phyloP scores from a whole-genome alignment of 2,888 invertebrate species.

The Venusia cambrica region DNA sequence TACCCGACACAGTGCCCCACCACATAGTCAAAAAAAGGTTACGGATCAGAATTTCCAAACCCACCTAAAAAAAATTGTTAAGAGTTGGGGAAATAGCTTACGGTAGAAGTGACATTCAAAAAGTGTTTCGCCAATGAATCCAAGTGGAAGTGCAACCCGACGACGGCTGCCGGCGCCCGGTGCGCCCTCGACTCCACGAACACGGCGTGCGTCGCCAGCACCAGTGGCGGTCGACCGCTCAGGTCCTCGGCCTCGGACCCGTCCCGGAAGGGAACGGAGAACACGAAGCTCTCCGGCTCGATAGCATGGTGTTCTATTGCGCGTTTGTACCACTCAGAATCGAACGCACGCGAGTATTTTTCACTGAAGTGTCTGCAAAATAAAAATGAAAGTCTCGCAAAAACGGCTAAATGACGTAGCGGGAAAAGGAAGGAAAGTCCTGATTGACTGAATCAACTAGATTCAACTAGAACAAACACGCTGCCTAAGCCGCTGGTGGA shows the following conservation, averaged over 20 bases:
- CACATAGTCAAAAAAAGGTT: too few species aligned
- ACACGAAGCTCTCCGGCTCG: constrained; percentile 94
- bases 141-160: constrained; percentile 94
- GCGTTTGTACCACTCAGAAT: constrained; percentile 94
- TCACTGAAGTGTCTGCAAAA: constrained; percentile 88
- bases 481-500: too few species aligned
- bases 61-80: too few species aligned
- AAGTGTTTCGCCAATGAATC: constrained; percentile 91
- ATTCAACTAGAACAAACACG: too few species aligned
- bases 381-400: too few species aligned
- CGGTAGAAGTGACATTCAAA: constrained; percentile 92
- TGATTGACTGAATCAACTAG: too few species aligned
- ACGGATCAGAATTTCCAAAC: too few species aligned
- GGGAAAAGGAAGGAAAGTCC: too few species aligned
- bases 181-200: constrained; percentile 92
- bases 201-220: constrained; percentile 95
- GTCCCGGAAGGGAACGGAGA: constrained; percentile 91
- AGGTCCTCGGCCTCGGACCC: constrained; percentile 81
- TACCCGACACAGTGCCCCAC: too few species aligned
- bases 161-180: constrained; percentile 93
- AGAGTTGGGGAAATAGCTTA: too few species aligned
- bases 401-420: too few species aligned
- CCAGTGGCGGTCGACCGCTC: constrained; percentile 80
- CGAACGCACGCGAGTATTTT: constrained; percentile 89
- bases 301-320: constrained; percentile 94